These are phyloP conservation scores for Napeogenes sylphis DNA, from an alignment of 2,888 invertebrate species.

Conservation along the genomic window DNA sequence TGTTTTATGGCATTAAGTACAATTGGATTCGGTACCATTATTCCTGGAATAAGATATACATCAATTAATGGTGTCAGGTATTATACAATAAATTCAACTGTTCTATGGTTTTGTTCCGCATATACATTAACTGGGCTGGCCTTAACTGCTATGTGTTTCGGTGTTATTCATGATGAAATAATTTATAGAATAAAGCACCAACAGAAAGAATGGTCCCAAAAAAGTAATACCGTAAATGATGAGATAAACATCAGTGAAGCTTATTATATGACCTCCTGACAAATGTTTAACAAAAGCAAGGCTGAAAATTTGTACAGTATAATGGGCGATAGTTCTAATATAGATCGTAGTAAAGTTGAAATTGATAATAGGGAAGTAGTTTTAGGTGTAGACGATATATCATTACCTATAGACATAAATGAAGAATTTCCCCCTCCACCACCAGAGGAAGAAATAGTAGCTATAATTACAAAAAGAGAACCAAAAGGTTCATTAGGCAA, in stretches of 20 bases:
- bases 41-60: constrained; percentile 82
- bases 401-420: constrained; percentile 53
- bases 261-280: constrained; percentile 85
- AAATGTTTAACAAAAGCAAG: constrained; percentile 79
- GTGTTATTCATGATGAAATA: constrained; percentile 92
- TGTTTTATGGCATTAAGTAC: constrained; percentile 97
- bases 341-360: constrained; percentile 69
- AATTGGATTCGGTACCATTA: constrained; percentile 92
- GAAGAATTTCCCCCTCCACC: constrained; percentile 64
- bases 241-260: constrained; percentile 81
- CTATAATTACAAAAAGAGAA: constrained; percentile 74
- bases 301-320: constrained; percentile 78
- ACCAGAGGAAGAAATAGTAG: constrained; percentile 71
- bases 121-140: constrained; percentile 93
- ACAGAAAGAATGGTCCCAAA: constrained; percentile 79
- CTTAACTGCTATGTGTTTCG: constrained; percentile 93
- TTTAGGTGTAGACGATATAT: constrained; percentile 72
- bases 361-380: constrained; percentile 73
- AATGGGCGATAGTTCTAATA: constrained; percentile 69
- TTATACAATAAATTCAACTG: constrained; percentile 81
- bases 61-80: constrained; percentile 73
- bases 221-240: constrained; percentile 81
- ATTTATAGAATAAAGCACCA: constrained; percentile 88
- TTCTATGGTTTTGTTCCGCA: constrained; percentile 92
- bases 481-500: constrained; percentile 66